A percentile compares a stretch with the other conserved stretches of the same genome.
These are phyloP conservation scores for Drosophila greeni DNA, from an alignment of 2,888 invertebrate genomes.

Conservation along the genomic window DNA sequence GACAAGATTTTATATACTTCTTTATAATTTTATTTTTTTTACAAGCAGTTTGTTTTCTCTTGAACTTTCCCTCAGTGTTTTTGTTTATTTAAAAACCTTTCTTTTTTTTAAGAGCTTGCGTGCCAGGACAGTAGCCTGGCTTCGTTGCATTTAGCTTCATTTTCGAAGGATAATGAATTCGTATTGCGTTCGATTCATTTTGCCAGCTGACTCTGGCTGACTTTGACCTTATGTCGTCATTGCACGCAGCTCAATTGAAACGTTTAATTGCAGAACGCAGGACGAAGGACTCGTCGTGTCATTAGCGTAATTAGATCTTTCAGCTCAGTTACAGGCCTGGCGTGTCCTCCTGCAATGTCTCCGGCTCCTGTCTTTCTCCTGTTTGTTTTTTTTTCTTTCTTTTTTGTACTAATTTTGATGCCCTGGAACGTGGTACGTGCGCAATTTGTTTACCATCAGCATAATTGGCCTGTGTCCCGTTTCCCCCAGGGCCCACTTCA, in stretches of 20 bases:
- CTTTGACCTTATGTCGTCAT: constrained; percentile 76
- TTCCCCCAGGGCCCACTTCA: constrained; percentile 68
- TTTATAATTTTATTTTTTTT: not conserved
- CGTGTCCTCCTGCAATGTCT: constrained; percentile 57
- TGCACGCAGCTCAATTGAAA: constrained; percentile 76
- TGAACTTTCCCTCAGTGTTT: constrained; percentile 20
- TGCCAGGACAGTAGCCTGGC: constrained; percentile 42
- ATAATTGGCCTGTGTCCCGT: constrained; percentile 71
- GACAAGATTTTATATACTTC: not conserved
- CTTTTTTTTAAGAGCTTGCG: constrained; percentile 21
- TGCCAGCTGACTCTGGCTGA: constrained; percentile 73
- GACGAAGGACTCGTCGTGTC: constrained; percentile 42
- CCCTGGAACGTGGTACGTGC: constrained; percentile 74
- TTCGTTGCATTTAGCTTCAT: constrained; percentile 42
- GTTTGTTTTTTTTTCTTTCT: constrained; percentile 18
- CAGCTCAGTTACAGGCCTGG: constrained; percentile 39
- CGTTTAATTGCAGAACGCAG: constrained; percentile 72
- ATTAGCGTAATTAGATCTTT: constrained; percentile 77
- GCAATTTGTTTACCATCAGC: constrained; percentile 78
- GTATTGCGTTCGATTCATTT: constrained; percentile 68
- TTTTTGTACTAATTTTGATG: constrained; percentile 65
- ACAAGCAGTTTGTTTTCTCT: too few relatives aligned
- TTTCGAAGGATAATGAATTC: constrained; percentile 61
- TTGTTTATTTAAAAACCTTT: not conserved
- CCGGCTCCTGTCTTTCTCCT: constrained; percentile 23